Conservation (phyloP, 2,113 vertebrate genomes). For the Cranoglanis bouderius region DNA sequence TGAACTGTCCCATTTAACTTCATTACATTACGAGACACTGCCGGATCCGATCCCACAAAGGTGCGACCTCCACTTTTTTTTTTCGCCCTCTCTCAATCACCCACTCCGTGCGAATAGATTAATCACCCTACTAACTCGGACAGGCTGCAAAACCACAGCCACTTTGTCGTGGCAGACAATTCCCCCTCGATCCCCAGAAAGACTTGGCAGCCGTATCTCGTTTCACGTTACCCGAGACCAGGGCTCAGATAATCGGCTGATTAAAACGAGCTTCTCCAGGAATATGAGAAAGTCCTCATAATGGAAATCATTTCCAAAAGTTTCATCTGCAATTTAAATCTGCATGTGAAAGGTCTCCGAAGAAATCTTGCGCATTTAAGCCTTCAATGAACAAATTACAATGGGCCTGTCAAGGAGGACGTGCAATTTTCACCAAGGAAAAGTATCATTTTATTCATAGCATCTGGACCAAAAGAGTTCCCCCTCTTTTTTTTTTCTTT, state of each 20-base stretch:
- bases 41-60: background rate
- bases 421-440: conserved; percentile 26
- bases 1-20: background rate
- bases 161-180: conserved; percentile 36
- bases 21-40: background rate
- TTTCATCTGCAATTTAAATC: conserved; percentile 53
- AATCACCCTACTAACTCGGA: conserved; percentile 1
- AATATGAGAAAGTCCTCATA: conserved; percentile 36
- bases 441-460: conserved; percentile 51
- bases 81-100: background rate
- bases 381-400: conserved; percentile 45
- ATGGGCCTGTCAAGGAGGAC: conserved; percentile 32
- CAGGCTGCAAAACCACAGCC: conserved; percentile 30
- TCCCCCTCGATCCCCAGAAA: background rate
- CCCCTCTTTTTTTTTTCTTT: conserved; percentile 5
- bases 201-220: conserved; percentile 34
- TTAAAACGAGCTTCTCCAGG: conserved; percentile 41
- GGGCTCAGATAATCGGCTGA: conserved; percentile 40
- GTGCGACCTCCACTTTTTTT: conserved; percentile 3
- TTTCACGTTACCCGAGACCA: conserved; percentile 38
- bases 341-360: conserved; percentile 40
- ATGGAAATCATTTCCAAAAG: conserved; percentile 45
- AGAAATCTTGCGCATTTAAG: conserved; percentile 38
- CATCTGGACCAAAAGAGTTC: conserved; percentile 25
- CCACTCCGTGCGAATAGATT: conserved; percentile 32